These are phyloP conservation scores for Diuraphis noxia DNA, from an alignment of 1,140 invertebrate genomes.

Conservation along the genomic window DNA sequence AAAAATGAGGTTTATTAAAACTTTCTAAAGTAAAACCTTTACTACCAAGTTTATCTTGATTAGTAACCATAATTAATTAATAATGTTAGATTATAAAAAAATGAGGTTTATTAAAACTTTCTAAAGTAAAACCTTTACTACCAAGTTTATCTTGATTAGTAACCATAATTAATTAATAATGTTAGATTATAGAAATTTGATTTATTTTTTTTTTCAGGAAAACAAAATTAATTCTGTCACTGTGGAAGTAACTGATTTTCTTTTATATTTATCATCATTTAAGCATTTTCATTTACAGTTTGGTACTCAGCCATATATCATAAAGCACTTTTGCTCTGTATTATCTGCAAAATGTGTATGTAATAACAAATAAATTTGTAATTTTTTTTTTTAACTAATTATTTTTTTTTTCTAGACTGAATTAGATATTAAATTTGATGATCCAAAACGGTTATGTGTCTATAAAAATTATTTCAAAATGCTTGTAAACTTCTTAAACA, in stretches of 20 bases:
- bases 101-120: too few relatives aligned
- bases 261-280: conserved; percentile 33
- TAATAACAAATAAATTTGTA: not conserved
- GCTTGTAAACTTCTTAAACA: conserved; percentile 20
- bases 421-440: conserved; percentile 26
- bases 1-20: too few relatives aligned
- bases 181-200: not conserved
- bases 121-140: too few relatives aligned
- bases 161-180: not conserved
- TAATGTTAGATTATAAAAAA: too few relatives aligned
- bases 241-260: conserved; percentile 37
- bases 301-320: conserved; percentile 33
- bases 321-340: conserved; percentile 24
- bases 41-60: too few relatives aligned
- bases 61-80: too few relatives aligned
- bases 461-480: conserved; percentile 50
- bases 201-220: conserved; percentile 10
- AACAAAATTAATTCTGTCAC: conserved; percentile 38
- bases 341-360: conserved; percentile 35
- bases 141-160: too few relatives aligned
- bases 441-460: conserved; percentile 7
- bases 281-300: conserved; percentile 41
- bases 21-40: too few relatives aligned
- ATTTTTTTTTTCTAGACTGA: conserved; percentile 4
- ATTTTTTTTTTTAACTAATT: not conserved